Evolutionary conservation across 2,113 vertebrate species (phyloP), one percentile per base, ranked within the genome.

Genomic region (Eurystomus gularis): DNA sequence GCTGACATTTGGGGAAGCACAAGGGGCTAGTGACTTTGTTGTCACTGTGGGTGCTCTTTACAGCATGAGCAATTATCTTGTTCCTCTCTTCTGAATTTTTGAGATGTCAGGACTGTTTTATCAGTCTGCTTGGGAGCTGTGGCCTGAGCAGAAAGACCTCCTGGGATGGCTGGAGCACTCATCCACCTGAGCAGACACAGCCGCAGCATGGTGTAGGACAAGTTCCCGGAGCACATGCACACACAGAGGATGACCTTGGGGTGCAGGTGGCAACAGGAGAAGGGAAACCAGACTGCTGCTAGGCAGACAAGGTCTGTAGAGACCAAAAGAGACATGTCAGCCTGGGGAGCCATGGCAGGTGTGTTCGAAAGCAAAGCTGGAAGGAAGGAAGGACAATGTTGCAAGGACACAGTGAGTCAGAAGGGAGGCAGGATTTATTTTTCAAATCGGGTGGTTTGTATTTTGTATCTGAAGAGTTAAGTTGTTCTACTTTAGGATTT

Each of bases 141-240:
- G 62, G 7, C 26, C 10, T 57, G 40, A 29, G 29, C 18, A 39
- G 39, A 48, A 21, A 9, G 2, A 10, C 6, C 33, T 48, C 28
- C 21, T 8, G 42, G 62, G 17, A 2, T 9, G 20, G 33, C 64
- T 73, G 75, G 31, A 70, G 28, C 0, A 0, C 42, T 62, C 2
- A 0, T 2, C 14, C 29, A 37, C 9, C 5, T 2, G 49, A 51
- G 57, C 42, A 44, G 49, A 8, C 1, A 0, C 10, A 5, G 61
- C 52, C 17, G 73, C 52, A 21, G 12, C 3, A 1, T 2, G 7
- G 26, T 9, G 31, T 5, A 4, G 64, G 48, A 52, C 29, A 7
- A 3, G 9, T 24, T 28, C 17, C 42, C 28, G 68, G 31, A 37
- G 62, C 31, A 70, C 70, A 15, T 1, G 10, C 24, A 18, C 3